Base-by-base conservation (phyloP, 2,888 invertebrate genomes). In the Subacronicta megacephala region DNA sequence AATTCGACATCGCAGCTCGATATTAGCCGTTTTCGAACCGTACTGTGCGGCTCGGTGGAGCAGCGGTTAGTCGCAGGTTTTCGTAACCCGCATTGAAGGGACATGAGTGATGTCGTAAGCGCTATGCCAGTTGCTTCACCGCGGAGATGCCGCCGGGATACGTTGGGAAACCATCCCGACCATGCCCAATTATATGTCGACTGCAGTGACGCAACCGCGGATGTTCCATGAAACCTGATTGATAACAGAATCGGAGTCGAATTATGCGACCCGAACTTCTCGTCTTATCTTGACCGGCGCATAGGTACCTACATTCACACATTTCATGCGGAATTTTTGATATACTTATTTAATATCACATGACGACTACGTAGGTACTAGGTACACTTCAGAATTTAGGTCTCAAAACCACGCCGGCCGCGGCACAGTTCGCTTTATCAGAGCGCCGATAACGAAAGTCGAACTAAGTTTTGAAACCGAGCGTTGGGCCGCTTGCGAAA, bases 401-500 rank as follows among this genome's bases (percentile, higher is more conserved):
- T 90, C 90, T 92, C 87, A 88, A 89, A 90, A 89, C 88, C 84
- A 84, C 87, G 87, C 81, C 81, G 80, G 85, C 88, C 83, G 86
- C 84, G 89, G 84, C 88, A 88, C 87, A 87, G 91, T 86, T 89
- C 80, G 84, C 85, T 93, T 93, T 93, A 93, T 93, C 93, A 90
- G 88, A 88, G 86, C 76, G 75, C 86, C 91, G 93, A 94, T 94
- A 94, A 92, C 91, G 92, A 89, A 90, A 92, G 92, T 89, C 89
- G 90, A 90, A 89, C 90, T 86, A 78, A 78, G 89, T 93, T 93
- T 93, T 92, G 93, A 93, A 93, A 93, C 90, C 84, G 87, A 88
- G 89, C 89, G 89, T 84, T 92, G 92, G 91, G 93, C 92, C 87
- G 92, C 93, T 94, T 94, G 94, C 94, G 94, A 94, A 94, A 94